Percentiles rank a stretch among this genome's conserved stretches.
Evolutionary conservation across 1,140 invertebrate species (phyloP).

Genomic region (Drosophila pseudoobscura): DNA sequence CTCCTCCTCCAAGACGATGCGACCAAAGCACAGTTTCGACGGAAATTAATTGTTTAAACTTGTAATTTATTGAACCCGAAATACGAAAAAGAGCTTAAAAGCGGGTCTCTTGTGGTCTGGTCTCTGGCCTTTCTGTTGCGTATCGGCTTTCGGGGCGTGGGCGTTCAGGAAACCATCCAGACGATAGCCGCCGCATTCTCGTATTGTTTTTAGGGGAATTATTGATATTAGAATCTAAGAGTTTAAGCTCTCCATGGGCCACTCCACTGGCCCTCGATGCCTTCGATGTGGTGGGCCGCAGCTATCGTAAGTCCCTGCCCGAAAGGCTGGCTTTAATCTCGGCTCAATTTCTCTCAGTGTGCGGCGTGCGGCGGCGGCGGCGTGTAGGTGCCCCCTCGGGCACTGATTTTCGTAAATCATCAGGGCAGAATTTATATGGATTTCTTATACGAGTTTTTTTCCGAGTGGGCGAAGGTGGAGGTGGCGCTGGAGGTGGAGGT

Average conservation of each 20-base stretch:
- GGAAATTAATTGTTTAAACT: constrained; percentile 77
- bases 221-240: constrained; percentile 40
- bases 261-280: background rate
- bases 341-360: constrained; percentile 15
- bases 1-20: background rate
- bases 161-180: constrained; percentile 62
- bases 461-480: constrained; percentile 37
- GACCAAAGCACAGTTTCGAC: constrained; percentile 22
- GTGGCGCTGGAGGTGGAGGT: background rate
- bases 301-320: too few relatives aligned
- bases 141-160: constrained; percentile 33
- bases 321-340: constrained; percentile 21
- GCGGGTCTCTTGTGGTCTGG: constrained; percentile 22
- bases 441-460: constrained; percentile 19
- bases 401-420: constrained; percentile 34
- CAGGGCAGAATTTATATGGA: constrained; percentile 39
- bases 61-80: constrained; percentile 66
- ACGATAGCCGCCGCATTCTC: constrained; percentile 35
- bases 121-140: background rate
- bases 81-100: constrained; percentile 10
- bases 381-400: constrained; percentile 18
- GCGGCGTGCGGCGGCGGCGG: background rate
- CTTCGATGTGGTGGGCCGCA: constrained; percentile 13
- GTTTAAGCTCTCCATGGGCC: constrained; percentile 33
- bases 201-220: constrained; percentile 35